Evolutionary conservation across 2,113 vertebrate species (phyloP), one percentile per base, ranked within the genome.

Genomic region (Toxotes chatareus): DNA sequence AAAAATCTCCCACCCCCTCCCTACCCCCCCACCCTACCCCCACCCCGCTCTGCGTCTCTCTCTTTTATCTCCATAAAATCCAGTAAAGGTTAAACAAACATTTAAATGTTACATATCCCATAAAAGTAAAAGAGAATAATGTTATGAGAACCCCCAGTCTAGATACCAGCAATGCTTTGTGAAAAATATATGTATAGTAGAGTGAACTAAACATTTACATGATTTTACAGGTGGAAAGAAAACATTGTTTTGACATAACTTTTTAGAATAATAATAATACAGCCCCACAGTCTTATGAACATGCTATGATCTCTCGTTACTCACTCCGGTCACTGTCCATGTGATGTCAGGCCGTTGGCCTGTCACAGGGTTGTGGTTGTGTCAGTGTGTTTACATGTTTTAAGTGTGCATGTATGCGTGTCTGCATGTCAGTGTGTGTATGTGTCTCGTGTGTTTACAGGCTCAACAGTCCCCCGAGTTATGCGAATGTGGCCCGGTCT

Each of bases 241-340:
- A 92, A 89, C 83, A 88, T 86, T 7, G 67, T 73, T 83, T 83
- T 81, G 86, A 92, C 89, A 90, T 88, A 92, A 88, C 49, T 92
- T 69, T 51, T 42, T 42, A 88, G 72, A 89, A 91, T 89, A 91
- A 91, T 89, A 91, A 91, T 91, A 90, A 87, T 89, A 92, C 88
- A 88, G 84, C 73, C 90, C 87, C 83, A 88, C 88, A 91, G 88
- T 91, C 89, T 92, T 65, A 84, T 86, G 95, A 97, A 87, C 97
- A 97, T 81, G 96, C 96, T 79, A 96, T 95, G 57, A 93, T 95
- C 91, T 96, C 96, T 80, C 91, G 79, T 72, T 96, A 95, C 80
- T 96, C 96, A 91, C 90, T 76, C 84, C 21, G 61, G 68, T 85
- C 80, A 44, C 66, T 38, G 88, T 89, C 88, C 86, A 3, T 96